phyloP scores from a whole-genome alignment of 2,888 invertebrate species.

The Choreutis nemorana region DNA sequence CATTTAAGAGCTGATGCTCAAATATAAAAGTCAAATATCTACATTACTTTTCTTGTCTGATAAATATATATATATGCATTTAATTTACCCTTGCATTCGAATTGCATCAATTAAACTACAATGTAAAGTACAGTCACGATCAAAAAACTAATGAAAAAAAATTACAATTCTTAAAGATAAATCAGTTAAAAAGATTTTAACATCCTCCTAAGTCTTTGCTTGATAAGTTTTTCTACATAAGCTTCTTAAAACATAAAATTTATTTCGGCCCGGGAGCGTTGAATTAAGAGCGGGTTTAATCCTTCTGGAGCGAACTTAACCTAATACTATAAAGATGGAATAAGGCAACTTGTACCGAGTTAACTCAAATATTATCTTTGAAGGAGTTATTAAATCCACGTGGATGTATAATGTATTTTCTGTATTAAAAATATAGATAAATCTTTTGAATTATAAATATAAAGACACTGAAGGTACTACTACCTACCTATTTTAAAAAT shows the following conservation, averaged over 20 bases:
- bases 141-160: conserved; percentile 12
- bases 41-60: conserved; percentile 14
- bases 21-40: conserved; percentile 18
- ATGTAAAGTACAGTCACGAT: conserved; percentile 32
- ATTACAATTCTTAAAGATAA: conserved; percentile 9
- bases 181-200: conserved; percentile 17
- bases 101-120: conserved; percentile 21
- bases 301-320: conserved; percentile 60
- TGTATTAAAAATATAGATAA: neutral
- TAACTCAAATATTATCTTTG: conserved; percentile 59
- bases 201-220: conserved; percentile 30
- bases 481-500: too few species aligned
- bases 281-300: conserved; percentile 61
- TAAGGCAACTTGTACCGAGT: conserved; percentile 58
- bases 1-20: conserved; percentile 17
- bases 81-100: conserved; percentile 19
- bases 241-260: conserved; percentile 57
- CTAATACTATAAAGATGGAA: conserved; percentile 62
- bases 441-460: neutral
- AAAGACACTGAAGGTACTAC: neutral
- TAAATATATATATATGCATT: conserved; percentile 12
- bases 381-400: conserved; percentile 50
- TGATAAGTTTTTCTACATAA: conserved; percentile 62
- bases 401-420: conserved; percentile 13
- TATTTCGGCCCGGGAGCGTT: conserved; percentile 58